A percentile compares a stretch with the other conserved stretches of the same genome.
Evolutionary conservation across 2,888 invertebrate genomes (phyloP).

Genomic region (Himalopsyche kuldschensis): DNA sequence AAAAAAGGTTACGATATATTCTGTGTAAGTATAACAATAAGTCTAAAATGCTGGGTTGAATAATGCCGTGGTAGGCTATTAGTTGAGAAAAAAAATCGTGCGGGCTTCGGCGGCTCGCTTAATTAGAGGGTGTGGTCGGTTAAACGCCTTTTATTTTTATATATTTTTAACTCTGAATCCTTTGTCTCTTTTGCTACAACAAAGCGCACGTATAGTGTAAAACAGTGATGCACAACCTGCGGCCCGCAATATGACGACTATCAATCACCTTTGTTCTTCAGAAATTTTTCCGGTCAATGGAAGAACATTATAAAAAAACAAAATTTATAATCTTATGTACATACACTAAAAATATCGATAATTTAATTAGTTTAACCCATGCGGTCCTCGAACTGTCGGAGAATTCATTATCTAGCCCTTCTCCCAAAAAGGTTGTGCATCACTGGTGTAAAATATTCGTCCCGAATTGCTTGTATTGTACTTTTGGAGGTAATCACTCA

Average conservation of each 20-base stretch:
- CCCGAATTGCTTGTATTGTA: background rate
- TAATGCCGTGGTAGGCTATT: background rate
- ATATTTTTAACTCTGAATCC: background rate
- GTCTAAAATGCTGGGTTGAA: background rate
- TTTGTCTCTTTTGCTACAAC: background rate
- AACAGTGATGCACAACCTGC: no score
- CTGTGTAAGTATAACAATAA: background rate
- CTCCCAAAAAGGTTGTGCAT: no score
- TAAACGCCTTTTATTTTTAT: background rate
- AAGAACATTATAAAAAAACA: no score
- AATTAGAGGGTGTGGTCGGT: background rate
- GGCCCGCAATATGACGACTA: no score
- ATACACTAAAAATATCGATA: no score
- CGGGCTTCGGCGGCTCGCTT: background rate
- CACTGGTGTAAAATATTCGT: background rate
- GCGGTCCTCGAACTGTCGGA: no score
- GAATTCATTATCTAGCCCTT: no score
- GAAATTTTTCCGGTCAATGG: no score
- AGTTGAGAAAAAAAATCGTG: background rate
- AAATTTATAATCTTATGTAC: no score
- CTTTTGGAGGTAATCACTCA: background rate
- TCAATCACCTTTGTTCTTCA: no score
- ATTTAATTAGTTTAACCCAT: no score
- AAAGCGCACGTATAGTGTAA: background rate
- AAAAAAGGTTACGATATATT: background rate